Conservation (phyloP, 2,797 vertebrate species). For the Pseudochaenichthys georgianus region DNA sequence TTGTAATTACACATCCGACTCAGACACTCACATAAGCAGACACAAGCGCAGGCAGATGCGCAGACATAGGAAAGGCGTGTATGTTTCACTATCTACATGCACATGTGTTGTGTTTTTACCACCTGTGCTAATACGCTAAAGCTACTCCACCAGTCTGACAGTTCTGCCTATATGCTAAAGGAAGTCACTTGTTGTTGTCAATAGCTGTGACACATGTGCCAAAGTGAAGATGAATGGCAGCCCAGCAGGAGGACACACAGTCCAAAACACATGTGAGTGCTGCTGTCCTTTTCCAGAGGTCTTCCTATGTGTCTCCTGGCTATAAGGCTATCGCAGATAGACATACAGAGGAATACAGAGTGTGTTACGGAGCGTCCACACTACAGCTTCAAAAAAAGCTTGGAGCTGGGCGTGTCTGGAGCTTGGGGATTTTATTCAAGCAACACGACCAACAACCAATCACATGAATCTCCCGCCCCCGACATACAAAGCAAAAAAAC, state of each 20-base stretch:
- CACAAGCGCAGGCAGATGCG: slow-evolving; percentile 62
- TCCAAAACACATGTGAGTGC: slow-evolving; percentile 32
- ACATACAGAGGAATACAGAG: slow-evolving; percentile 54
- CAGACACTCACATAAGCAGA: slow-evolving; percentile 61
- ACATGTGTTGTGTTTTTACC: slow-evolving; percentile 36
- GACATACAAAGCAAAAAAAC: no score
- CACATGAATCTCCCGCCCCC: no score
- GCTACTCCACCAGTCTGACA: slow-evolving; percentile 7
- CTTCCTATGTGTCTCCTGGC: slow-evolving; percentile 18
- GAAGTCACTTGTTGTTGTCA: slow-evolving; percentile 43
- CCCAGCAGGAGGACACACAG: slow-evolving; percentile 27
- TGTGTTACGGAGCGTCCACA: no score
- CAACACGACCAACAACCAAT: no score
- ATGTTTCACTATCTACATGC: slow-evolving; percentile 30
- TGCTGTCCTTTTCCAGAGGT: slow-evolving; percentile 13
- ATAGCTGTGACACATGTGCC: slow-evolving; percentile 43
- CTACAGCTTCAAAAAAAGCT: no score
- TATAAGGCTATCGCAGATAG: slow-evolving; percentile 44
- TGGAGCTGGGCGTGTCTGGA: no score
- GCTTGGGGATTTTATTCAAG: no score
- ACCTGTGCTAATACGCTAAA: slow-evolving; percentile 20
- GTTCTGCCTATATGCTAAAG: slow-evolving; percentile 19
- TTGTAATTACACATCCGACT: slow-evolving; percentile 84
- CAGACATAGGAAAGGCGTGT: slow-evolving; percentile 49
- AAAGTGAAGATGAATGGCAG: slow-evolving; percentile 52